Evolutionary conservation across 2,888 invertebrate species (phyloP).

Genomic region (Eustalomyia histrio): DNA sequence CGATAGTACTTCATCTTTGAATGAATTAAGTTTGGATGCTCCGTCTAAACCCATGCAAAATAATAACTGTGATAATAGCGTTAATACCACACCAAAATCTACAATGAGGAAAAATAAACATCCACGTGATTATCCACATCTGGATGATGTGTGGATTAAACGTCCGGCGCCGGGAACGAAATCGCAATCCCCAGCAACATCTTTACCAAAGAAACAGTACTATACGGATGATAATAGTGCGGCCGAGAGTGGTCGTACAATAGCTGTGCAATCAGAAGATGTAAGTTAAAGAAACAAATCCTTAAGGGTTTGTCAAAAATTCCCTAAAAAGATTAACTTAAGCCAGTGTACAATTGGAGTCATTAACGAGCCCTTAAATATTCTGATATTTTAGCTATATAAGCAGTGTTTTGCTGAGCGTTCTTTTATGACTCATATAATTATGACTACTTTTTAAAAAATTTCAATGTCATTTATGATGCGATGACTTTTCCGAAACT

Average conservation of each 20-base stretch:
- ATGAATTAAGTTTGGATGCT: conserved; percentile 59
- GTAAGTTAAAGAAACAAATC: conserved; percentile 70
- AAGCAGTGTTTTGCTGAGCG: too few relatives aligned
- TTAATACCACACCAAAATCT: conserved; percentile 30
- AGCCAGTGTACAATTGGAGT: too few relatives aligned
- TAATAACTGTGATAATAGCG: conserved; percentile 74
- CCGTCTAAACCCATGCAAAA: conserved; percentile 62
- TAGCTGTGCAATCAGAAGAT: conserved; percentile 75
- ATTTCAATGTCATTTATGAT: too few relatives aligned
- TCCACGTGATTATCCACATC: conserved; percentile 66
- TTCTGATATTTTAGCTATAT: too few relatives aligned
- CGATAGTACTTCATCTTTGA: conserved; percentile 74
- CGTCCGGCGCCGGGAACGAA: conserved; percentile 62
- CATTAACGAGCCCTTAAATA: too few relatives aligned
- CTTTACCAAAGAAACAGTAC: conserved; percentile 67
- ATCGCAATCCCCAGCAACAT: conserved; percentile 36
- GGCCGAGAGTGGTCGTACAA: conserved; percentile 66
- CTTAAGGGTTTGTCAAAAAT: too few relatives aligned
- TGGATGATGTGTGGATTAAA: conserved; percentile 77
- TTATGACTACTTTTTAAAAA: too few relatives aligned
- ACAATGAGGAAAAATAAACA: background rate
- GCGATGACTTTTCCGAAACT: too few relatives aligned
- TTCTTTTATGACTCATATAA: too few relatives aligned
- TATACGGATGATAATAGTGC: conserved; percentile 71
- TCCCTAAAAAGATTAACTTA: too few relatives aligned